Percentiles rank a stretch among this genome's conserved stretches.
phyloP scores from a whole-genome alignment of 2,113 vertebrate species.

The Plecotus auritus region DNA sequence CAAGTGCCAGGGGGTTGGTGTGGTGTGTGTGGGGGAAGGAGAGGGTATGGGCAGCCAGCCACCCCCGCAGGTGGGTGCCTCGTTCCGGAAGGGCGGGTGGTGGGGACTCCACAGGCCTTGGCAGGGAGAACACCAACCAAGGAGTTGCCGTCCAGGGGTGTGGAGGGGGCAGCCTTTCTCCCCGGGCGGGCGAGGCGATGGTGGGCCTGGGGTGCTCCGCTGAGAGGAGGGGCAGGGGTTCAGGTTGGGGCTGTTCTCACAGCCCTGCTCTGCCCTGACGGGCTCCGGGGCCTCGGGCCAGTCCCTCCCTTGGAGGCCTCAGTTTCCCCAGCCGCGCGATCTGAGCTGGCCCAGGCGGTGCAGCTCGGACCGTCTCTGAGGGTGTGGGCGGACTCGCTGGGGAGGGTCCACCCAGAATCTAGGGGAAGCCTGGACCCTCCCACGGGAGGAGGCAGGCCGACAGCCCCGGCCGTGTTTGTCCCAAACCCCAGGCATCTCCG shows the following conservation, averaged over 20 bases:
- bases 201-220: rapidly evolving
- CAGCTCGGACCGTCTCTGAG: not conserved
- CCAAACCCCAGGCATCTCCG: not conserved
- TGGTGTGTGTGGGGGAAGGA: not conserved
- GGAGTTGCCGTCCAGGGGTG: rapidly evolving
- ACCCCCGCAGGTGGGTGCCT: not conserved
- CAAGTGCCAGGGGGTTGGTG: not conserved
- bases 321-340: not conserved
- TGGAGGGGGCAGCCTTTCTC: too few species aligned
- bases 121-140: not conserved
- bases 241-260: rapidly evolving
- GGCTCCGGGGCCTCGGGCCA: not conserved
- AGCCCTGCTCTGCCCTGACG: rapidly evolving
- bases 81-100: not conserved
- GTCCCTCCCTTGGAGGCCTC: not conserved
- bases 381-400: not conserved
- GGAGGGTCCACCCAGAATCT: not conserved
- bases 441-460: rapidly evolving
- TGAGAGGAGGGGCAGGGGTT: rapidly evolving
- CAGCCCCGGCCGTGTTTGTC: not conserved
- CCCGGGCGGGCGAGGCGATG: rapidly evolving
- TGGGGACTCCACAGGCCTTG: rapidly evolving
- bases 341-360: not conserved
- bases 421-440: rapidly evolving
- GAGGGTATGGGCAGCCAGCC: not conserved